Percentiles rank a stretch among this genome's conserved stretches.
Evolutionary conservation across 1,140 invertebrate species (phyloP).

Genomic region (Trachymyrmex septentrionalis): DNA sequence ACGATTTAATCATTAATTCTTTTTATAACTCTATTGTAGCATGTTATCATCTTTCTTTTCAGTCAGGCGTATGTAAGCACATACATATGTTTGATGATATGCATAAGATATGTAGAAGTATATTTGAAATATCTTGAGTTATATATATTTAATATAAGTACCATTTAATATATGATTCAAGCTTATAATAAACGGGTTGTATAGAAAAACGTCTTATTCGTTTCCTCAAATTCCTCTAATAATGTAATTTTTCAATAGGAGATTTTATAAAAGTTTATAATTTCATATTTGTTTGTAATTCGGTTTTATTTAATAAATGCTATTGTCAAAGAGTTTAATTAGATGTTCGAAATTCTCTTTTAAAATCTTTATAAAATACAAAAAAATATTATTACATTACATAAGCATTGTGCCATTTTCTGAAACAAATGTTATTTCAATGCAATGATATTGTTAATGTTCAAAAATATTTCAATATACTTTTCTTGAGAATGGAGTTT

Average conservation of each 20-base stretch:
- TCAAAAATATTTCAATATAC: not conserved
- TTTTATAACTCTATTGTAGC: constrained; percentile 74
- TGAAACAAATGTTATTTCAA: constrained; percentile 14
- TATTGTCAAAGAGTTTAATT: not conserved
- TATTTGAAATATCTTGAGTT: constrained; percentile 79
- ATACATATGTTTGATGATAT: constrained; percentile 71
- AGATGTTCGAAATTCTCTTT: not conserved
- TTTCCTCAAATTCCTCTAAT: constrained; percentile 6
- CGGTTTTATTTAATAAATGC: constrained; percentile 14
- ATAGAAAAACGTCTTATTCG: constrained; percentile 71
- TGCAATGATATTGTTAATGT: constrained; percentile 3
- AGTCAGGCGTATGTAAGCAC: constrained; percentile 64
- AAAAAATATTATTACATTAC: not conserved
- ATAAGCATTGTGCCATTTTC: not conserved
- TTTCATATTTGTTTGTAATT: not conserved
- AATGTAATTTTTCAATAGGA: constrained; percentile 20
- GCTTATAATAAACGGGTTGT: constrained; percentile 84
- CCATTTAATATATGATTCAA: constrained; percentile 84
- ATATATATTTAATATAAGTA: constrained; percentile 80
- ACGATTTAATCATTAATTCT: constrained; percentile 68
- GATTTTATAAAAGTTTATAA: not conserved
- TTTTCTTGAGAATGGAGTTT: not conserved
- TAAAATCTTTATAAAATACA: not conserved
- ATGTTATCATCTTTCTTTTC: constrained; percentile 74
- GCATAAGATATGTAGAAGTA: constrained; percentile 74